Percentiles rank a stretch among this genome's conserved stretches.
These are phyloP conservation scores for Sylvicapra grimmia DNA, from an alignment of 2,113 vertebrate species.

Conservation along the genomic window DNA sequence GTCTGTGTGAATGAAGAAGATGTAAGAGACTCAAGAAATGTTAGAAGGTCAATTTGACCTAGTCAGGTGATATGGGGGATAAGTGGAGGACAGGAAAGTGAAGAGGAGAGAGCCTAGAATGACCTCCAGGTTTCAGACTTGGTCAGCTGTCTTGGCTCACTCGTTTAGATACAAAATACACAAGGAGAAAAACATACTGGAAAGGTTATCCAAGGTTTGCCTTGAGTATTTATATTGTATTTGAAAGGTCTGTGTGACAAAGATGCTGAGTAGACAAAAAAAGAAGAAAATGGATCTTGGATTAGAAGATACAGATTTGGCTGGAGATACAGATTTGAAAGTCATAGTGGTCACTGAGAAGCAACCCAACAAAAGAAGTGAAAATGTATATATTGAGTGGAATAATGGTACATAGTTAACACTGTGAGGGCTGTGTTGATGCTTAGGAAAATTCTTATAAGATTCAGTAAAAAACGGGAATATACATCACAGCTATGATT, in stretches of 20 bases:
- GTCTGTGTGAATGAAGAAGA: background rate
- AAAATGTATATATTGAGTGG: background rate
- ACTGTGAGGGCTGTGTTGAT: background rate
- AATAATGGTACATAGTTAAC: background rate
- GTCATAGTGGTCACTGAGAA: background rate
- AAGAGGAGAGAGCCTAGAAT: background rate
- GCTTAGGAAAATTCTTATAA: background rate
- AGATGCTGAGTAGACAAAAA: background rate
- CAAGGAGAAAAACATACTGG: background rate
- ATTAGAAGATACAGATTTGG: background rate
- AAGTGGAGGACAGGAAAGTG: rapidly evolving
- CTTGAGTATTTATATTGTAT: background rate
- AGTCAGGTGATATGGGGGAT: background rate
- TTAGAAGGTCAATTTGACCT: background rate
- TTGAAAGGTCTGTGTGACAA: background rate
- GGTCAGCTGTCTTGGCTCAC: background rate
- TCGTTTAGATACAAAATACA: background rate
- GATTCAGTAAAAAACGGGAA: background rate
- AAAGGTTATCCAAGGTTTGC: background rate
- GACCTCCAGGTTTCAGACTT: background rate
- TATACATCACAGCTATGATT: background rate
- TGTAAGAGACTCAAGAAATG: background rate
- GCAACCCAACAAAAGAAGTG: background rate
- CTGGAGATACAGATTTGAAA: background rate
- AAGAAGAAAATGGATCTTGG: background rate